Conservation (phyloP, 92 coral and sea anemone species). For the Palythoa grandis region DNA sequence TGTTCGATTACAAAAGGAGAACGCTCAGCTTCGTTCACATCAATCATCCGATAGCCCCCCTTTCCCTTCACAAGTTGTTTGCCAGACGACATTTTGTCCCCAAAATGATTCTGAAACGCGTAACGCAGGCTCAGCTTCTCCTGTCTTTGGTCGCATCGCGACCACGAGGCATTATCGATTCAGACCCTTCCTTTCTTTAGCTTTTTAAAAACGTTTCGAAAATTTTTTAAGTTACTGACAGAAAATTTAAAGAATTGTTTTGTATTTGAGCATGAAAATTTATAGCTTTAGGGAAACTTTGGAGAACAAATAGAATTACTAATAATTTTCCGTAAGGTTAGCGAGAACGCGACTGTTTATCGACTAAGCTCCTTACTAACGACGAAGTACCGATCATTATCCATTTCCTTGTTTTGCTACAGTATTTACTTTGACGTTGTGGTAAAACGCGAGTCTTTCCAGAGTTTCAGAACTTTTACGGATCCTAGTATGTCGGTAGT, state of each 20-base stretch:
- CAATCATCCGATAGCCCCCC: constrained; percentile 96
- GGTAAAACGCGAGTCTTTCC: no score
- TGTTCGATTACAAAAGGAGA: constrained; percentile 96
- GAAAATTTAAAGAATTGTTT: no score
- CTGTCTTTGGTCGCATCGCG: not conserved
- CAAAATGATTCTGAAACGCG: not conserved
- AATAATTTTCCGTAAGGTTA: not conserved
- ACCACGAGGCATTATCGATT: not conserved
- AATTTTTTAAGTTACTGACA: not conserved
- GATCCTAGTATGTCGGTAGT: no score
- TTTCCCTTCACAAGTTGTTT: constrained; percentile 90
- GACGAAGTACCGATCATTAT: not conserved
- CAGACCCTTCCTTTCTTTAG: not conserved
- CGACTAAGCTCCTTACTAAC: not conserved
- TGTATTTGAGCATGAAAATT: not conserved
- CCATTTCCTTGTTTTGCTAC: not conserved
- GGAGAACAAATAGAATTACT: not conserved
- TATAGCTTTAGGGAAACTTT: not conserved
- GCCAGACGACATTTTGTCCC: constrained; percentile 84
- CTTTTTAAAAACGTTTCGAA: not conserved
- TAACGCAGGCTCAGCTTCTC: constrained; percentile 51
- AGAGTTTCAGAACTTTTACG: no score
- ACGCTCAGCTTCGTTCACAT: constrained; percentile 78
- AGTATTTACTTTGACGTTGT: not conserved
- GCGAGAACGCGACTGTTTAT: not conserved